These are phyloP conservation scores for Lamellibrachia columna DNA, from an alignment of 2,888 invertebrate genomes.

Conservation along the genomic window DNA sequence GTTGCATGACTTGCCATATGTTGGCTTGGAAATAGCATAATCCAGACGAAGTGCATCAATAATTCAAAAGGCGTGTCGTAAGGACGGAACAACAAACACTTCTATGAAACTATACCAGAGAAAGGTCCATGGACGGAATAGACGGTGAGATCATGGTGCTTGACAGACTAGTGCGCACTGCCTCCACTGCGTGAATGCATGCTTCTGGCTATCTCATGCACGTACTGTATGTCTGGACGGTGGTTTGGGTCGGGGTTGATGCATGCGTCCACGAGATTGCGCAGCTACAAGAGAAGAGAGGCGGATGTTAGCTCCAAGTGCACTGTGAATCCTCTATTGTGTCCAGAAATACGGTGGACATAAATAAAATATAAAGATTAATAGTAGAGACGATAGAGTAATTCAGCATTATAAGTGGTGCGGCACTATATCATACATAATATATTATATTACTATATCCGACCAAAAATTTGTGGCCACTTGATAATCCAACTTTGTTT, in stretches of 20 bases:
- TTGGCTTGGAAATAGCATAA: too few species aligned
- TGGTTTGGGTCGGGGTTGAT: constrained; percentile 69
- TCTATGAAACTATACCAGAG: neutral
- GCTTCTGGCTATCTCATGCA: constrained; percentile 67
- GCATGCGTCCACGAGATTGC: constrained; percentile 68
- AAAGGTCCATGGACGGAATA: neutral
- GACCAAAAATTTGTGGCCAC: too few species aligned
- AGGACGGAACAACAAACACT: neutral
- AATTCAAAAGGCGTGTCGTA: neutral
- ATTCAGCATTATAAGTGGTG: too few species aligned
- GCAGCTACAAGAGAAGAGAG: constrained; percentile 66
- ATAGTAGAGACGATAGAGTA: too few species aligned
- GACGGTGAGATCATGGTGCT: neutral
- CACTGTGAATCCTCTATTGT: too few species aligned
- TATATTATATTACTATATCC: too few species aligned
- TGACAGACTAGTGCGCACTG: neutral
- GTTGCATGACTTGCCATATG: neutral
- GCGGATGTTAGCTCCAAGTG: constrained; percentile 35
- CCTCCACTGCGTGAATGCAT: constrained; percentile 58
- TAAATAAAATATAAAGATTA: too few species aligned
- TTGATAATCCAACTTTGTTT: too few species aligned
- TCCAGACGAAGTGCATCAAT: neutral
- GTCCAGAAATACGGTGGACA: too few species aligned
- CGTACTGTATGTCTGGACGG: constrained; percentile 69
- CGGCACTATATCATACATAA: too few species aligned